phyloP scores from a whole-genome alignment of 2,113 vertebrate genomes.

The Ploceus nigricollis region DNA sequence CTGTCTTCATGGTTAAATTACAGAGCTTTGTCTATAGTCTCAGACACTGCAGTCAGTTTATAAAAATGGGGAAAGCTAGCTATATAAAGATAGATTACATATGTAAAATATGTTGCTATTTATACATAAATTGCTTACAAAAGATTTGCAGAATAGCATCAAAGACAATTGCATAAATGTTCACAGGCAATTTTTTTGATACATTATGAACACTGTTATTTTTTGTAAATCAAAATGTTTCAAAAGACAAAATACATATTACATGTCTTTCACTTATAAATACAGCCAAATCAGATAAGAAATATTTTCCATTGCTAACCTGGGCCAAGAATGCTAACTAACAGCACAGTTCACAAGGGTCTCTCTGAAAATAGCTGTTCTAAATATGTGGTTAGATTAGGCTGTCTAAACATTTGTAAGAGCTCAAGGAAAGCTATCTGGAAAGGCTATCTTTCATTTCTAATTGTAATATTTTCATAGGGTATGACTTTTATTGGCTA shows the following conservation, averaged over 20 bases:
- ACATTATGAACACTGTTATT: background rate
- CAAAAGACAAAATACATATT: constrained; percentile 41
- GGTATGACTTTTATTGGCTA: background rate
- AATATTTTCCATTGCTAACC: constrained; percentile 72
- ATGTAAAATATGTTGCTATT: background rate
- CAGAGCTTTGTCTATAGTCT: background rate
- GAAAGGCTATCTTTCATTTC: constrained; percentile 36
- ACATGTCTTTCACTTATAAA: constrained; percentile 53
- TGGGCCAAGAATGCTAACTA: constrained; percentile 70
- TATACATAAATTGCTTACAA: background rate
- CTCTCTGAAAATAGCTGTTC: constrained; percentile 63
- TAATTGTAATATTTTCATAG: constrained; percentile 3
- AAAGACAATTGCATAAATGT: background rate
- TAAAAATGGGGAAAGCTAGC: background rate
- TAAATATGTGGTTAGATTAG: constrained; percentile 49
- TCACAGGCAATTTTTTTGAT: background rate
- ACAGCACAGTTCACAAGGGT: constrained; percentile 45
- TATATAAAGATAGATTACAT: background rate
- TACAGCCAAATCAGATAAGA: constrained; percentile 72
- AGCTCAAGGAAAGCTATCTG: constrained; percentile 47
- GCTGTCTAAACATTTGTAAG: constrained; percentile 56
- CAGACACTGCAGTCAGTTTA: background rate
- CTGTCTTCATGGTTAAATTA: background rate
- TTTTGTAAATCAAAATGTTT: constrained; percentile 34
- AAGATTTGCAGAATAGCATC: background rate